A percentile compares a stretch with the other conserved stretches of the same genome.
These are phyloP conservation scores for Aporrectodea caliginosa DNA, from an alignment of 1,140 invertebrate species.

Conservation along the genomic window DNA sequence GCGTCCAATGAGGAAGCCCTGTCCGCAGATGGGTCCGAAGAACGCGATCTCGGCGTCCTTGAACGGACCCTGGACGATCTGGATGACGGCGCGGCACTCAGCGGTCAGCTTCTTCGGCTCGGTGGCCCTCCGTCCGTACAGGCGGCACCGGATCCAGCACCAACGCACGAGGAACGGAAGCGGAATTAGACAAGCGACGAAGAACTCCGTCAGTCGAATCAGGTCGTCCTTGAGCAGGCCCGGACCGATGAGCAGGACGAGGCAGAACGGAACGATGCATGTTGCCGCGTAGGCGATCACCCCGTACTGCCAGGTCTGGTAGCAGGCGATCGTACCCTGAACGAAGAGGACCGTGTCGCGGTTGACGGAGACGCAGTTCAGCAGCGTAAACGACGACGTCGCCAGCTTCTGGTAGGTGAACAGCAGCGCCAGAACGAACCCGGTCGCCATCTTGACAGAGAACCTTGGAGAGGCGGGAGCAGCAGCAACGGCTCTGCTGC, in stretches of 20 bases:
- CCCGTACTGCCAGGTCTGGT: slow-evolving; percentile 28
- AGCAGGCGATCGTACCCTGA: slow-evolving; percentile 22
- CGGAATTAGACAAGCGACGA: slow-evolving; percentile 19
- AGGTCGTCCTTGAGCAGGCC: slow-evolving; percentile 23
- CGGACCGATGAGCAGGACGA: slow-evolving; percentile 28
- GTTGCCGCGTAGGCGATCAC: slow-evolving; percentile 26
- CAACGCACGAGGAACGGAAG: slow-evolving; percentile 6
- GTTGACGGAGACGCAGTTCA: slow-evolving; percentile 26
- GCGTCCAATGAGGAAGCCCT: slow-evolving; percentile 23
- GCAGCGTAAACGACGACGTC: slow-evolving; percentile 27
- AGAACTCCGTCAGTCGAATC: slow-evolving; percentile 22
- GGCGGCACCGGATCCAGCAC: slow-evolving; percentile 8
- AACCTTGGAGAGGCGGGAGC: slow-evolving; percentile 10
- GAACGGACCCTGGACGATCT: slow-evolving; percentile 25
- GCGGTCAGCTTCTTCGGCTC: background rate
- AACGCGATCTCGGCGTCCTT: slow-evolving; percentile 19
- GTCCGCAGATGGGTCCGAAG: slow-evolving; percentile 23
- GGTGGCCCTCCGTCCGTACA: background rate
- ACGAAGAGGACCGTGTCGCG: slow-evolving; percentile 19
- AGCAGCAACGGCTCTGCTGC: background rate
- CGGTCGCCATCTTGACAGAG: slow-evolving; percentile 12
- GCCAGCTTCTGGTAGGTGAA: slow-evolving; percentile 28
- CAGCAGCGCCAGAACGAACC: slow-evolving; percentile 27
- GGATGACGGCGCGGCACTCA: slow-evolving; percentile 16
- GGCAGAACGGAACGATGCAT: no score